phyloP scores from a whole-genome alignment of 2,113 vertebrate genomes.

The Naja naja region DNA sequence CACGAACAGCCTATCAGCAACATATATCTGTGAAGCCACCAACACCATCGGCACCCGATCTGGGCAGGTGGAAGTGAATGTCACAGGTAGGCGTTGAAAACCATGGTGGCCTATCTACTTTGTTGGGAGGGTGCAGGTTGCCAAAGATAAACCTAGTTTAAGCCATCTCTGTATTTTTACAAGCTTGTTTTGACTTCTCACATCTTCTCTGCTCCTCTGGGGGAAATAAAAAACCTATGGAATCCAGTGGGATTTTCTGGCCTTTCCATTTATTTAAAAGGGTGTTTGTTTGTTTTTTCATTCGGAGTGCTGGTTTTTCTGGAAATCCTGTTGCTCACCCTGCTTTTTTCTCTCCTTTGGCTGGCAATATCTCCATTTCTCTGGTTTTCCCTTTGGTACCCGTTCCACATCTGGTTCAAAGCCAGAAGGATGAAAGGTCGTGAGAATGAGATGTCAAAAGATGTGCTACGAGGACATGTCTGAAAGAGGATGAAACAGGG shows the following conservation, averaged over 20 bases:
- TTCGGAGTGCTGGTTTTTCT: not conserved
- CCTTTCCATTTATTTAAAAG: not conserved
- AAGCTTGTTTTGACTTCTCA: not conserved
- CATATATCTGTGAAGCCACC: conserved; percentile 92
- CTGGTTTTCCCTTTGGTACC: conserved; percentile 9
- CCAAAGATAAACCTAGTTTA: fast-evolving
- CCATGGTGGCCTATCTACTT: not conserved
- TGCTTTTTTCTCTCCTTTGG: conserved; percentile 34
- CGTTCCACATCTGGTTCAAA: conserved; percentile 23
- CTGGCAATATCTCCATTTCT: not conserved
- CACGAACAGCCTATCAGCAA: conserved; percentile 85
- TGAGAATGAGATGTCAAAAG: not conserved
- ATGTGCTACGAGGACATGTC: not conserved
- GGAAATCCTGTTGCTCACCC: conserved; percentile 19
- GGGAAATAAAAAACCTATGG: not conserved
- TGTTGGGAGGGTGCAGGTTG: fast-evolving
- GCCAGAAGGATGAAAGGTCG: fast-evolving
- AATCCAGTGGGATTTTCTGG: not conserved
- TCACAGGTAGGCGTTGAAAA: conserved; percentile 85
- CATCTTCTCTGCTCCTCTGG: fast-evolving
- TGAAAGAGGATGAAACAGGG: not conserved
- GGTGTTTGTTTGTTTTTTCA: not conserved
- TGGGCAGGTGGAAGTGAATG: conserved; percentile 91
- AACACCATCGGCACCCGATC: conserved; percentile 92
- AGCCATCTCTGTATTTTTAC: not conserved